Evolutionary conservation across 2,113 vertebrate genomes (phyloP).

Genomic region (Sylvietta virens): DNA sequence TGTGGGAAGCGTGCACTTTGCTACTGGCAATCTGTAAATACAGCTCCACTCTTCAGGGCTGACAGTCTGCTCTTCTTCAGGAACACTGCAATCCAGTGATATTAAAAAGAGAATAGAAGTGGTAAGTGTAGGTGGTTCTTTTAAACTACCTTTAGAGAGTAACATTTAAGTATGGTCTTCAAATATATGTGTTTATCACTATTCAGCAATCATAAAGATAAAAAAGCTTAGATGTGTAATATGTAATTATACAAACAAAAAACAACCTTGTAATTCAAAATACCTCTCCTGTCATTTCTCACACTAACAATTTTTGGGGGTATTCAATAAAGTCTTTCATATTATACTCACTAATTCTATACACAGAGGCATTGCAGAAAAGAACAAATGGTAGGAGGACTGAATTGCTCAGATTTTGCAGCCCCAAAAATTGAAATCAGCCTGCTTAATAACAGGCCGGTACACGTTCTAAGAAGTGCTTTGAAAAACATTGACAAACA

Average conservation of each 20-base stretch:
- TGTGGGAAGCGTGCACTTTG: background rate
- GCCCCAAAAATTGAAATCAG: background rate
- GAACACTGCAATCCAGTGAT: background rate
- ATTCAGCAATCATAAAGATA: background rate
- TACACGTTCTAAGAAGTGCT: background rate
- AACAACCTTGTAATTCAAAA: background rate
- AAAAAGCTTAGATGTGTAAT: background rate
- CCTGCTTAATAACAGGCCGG: background rate
- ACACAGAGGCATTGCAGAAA: background rate
- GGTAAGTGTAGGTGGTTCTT: conserved; percentile 6
- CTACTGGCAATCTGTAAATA: background rate
- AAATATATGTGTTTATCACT: background rate
- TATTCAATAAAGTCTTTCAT: background rate
- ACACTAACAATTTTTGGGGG: background rate
- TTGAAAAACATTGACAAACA: background rate
- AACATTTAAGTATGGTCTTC: background rate
- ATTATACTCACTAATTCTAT: background rate
- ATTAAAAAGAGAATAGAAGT: background rate
- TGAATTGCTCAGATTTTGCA: background rate
- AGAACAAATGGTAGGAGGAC: background rate
- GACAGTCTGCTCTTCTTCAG: background rate
- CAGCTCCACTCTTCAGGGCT: background rate
- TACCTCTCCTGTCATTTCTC: background rate
- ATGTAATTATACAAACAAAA: background rate
- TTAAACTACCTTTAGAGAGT: background rate